Percentiles rank a stretch among this genome's conserved stretches.
Conservation (phyloP, 2,113 vertebrate genomes). For the Thunnus thynnus region DNA sequence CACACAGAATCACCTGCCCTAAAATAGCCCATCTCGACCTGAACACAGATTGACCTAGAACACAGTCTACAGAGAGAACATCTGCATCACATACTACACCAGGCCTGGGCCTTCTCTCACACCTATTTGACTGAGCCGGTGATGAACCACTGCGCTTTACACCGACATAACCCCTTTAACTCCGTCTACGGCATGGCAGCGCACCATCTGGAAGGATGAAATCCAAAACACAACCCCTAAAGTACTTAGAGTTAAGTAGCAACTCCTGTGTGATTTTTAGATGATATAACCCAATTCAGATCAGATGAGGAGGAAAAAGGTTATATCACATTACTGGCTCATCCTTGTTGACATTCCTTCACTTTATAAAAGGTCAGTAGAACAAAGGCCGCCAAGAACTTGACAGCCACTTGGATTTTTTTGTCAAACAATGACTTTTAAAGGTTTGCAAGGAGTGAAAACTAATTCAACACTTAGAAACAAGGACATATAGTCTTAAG, state of each 20-base stretch:
- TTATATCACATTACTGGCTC: conserved; percentile 20
- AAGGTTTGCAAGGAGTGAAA: conserved; percentile 33
- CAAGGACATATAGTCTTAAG: background rate
- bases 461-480: conserved; percentile 1
- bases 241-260: conserved; percentile 27
- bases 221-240: conserved; percentile 30
- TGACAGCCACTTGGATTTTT: conserved; percentile 9
- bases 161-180: conserved; percentile 43
- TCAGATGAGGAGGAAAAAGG: conserved; percentile 16
- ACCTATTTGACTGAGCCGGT: conserved; percentile 61
- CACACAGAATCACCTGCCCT: conserved; percentile 71
- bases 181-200: conserved; percentile 26
- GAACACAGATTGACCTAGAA: conserved; percentile 81
- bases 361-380: conserved; percentile 31
- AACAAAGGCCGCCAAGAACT: conserved; percentile 2
- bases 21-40: conserved; percentile 75
- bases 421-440: conserved; percentile 7
- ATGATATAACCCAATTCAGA: conserved; percentile 40
- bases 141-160: conserved; percentile 52
- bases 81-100: conserved; percentile 69
- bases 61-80: conserved; percentile 75
- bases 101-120: conserved; percentile 45
- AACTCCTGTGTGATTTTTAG: conserved; percentile 14
- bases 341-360: background rate
- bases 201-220: conserved; percentile 52